Percentiles rank a stretch among this genome's conserved stretches.
phyloP scores from a whole-genome alignment of 2,113 vertebrate species.

The Daphoenositta chrysoptera region DNA sequence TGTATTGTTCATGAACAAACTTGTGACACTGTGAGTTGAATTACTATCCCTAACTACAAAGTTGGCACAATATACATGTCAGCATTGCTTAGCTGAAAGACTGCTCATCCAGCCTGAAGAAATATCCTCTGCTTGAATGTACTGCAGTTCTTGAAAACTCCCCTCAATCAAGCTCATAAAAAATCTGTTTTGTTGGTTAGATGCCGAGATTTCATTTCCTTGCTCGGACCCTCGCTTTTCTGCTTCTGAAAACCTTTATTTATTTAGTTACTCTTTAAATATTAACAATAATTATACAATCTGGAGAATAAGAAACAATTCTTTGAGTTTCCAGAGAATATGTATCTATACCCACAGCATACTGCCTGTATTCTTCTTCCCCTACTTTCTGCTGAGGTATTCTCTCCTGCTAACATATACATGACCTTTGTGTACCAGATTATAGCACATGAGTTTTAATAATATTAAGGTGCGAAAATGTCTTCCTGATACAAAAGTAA shows the following conservation, averaged over 20 bases:
- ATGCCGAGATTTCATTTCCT: background rate
- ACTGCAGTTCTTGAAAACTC: background rate
- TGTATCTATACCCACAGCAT: background rate
- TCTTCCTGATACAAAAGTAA: background rate
- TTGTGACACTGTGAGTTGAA: background rate
- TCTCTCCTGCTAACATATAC: background rate
- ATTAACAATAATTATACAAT: background rate
- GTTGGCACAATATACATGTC: background rate
- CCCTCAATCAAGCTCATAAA: background rate
- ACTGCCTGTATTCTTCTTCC: background rate
- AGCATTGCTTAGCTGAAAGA: background rate
- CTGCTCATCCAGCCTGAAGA: background rate
- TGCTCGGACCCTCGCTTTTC: background rate
- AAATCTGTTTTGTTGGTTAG: background rate
- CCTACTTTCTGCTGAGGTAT: background rate
- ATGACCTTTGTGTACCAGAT: background rate
- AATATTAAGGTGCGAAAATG: background rate
- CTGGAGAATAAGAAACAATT: background rate
- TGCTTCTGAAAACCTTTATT: background rate
- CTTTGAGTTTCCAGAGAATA: background rate
- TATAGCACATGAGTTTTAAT: background rate
- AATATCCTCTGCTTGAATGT: background rate
- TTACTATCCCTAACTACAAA: background rate
- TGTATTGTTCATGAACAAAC: background rate
- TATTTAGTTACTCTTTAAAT: background rate